Evolutionary conservation across 2,797 vertebrate genomes (phyloP).

Genomic region (Lagodon rhomboides): DNA sequence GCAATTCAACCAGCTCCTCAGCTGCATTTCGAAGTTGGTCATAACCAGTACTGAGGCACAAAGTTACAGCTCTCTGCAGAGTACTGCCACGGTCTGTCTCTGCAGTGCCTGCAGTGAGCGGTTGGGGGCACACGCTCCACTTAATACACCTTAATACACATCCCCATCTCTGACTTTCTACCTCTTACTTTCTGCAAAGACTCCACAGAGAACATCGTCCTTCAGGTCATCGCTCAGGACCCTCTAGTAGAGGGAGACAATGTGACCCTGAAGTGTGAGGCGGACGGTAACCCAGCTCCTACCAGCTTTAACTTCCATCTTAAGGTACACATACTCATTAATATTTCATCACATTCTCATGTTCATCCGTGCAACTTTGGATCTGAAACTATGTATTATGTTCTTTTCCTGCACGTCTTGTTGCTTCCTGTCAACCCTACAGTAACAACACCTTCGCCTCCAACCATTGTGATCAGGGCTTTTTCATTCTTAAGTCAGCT

Average conservation of each 20-base stretch:
- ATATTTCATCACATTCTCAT: neutral
- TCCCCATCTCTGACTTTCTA: constrained; percentile 14
- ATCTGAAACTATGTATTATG: neutral
- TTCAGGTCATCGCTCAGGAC: constrained; percentile 86
- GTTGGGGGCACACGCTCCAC: constrained; percentile 25
- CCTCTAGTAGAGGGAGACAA: constrained; percentile 93
- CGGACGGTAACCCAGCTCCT: constrained; percentile 96
- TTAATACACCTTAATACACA: constrained; percentile 9
- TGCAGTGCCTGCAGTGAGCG: constrained; percentile 30
- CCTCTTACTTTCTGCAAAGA: constrained; percentile 83
- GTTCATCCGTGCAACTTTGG: neutral
- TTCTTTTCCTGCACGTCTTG: neutral
- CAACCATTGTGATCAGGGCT: too few species aligned
- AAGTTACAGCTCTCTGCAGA: constrained; percentile 56
- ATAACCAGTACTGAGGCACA: constrained; percentile 47
- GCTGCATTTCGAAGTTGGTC: constrained; percentile 58
- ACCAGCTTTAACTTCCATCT: constrained; percentile 93
- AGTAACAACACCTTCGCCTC: too few species aligned
- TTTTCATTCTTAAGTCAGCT: too few species aligned
- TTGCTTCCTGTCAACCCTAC: too few species aligned
- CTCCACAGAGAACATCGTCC: constrained; percentile 93
- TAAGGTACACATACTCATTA: constrained; percentile 85
- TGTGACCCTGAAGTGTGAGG: constrained; percentile 93
- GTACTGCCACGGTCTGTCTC: constrained; percentile 33
- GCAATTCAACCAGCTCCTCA: constrained; percentile 53